phyloP scores from a whole-genome alignment of 2,113 vertebrate genomes.

The Anoura caudifer region DNA sequence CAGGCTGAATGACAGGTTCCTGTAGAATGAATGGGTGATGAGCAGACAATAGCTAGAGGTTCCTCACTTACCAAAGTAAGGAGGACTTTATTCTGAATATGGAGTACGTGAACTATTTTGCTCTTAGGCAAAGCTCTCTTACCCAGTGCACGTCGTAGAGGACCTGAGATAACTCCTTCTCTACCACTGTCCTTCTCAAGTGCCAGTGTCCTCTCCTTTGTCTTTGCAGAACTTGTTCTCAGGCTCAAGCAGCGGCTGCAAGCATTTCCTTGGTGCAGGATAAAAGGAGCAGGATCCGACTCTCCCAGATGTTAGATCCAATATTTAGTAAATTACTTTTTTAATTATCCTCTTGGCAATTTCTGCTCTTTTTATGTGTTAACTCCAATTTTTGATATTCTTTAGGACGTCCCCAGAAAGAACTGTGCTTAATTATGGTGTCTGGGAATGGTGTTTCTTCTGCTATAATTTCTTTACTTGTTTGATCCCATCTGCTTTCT shows the following conservation, averaged over 20 bases:
- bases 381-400: neutral
- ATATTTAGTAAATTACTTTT: neutral
- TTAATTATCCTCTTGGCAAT: neutral
- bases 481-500: conserved; percentile 57
- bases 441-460: conserved; percentile 40
- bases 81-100: neutral
- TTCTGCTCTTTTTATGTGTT: conserved; percentile 17
- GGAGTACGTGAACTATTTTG: neutral
- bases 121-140: neutral
- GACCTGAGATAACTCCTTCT: neutral
- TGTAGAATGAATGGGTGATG: neutral
- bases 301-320: neutral
- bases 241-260: neutral
- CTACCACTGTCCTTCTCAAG: neutral
- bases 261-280: neutral
- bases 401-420: conserved; percentile 17
- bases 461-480: conserved; percentile 34
- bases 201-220: neutral
- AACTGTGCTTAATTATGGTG: conserved; percentile 33
- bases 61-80: neutral
- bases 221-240: neutral
- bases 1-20: neutral
- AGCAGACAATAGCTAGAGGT: neutral
- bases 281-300: neutral
- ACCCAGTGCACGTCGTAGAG: neutral